Conservation (phyloP, 2,113 vertebrate genomes). For the Pavo muticus region DNA sequence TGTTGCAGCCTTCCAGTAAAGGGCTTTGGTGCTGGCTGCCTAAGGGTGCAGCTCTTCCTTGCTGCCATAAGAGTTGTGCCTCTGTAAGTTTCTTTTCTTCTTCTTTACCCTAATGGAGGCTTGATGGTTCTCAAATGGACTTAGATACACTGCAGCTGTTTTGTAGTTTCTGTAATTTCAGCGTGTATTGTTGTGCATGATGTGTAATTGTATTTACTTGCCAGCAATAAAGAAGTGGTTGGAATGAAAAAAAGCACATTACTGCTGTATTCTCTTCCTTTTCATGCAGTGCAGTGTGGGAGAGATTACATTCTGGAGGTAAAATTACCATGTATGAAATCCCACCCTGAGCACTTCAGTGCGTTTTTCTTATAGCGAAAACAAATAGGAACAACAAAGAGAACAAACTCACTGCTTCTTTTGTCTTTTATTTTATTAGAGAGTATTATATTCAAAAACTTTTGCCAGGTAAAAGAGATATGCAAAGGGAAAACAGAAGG, state of each 20-base stretch:
- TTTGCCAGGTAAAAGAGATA: neutral
- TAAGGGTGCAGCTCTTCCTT: neutral
- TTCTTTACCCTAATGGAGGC: neutral
- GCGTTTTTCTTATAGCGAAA: constrained; percentile 4
- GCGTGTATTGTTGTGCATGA: neutral
- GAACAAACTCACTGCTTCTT: neutral
- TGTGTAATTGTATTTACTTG: neutral
- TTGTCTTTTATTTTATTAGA: neutral
- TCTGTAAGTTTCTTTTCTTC: neutral
- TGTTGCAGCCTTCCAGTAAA: neutral
- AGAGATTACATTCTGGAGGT: constrained; percentile 9
- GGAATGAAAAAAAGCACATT: neutral
- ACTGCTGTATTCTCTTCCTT: neutral
- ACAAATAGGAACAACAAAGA: neutral
- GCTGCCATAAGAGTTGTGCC: neutral
- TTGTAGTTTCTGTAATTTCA: neutral
- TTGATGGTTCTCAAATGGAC: neutral
- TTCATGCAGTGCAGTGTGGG: neutral
- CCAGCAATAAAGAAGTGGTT: neutral
- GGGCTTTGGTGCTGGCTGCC: neutral
- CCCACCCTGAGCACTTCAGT: constrained; percentile 1
- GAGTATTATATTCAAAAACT: neutral
- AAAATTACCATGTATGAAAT: neutral
- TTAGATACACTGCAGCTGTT: neutral
- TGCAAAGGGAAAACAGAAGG: neutral